phyloP scores from a whole-genome alignment of 2,797 vertebrate genomes.

The Tenualosa ilisha region DNA sequence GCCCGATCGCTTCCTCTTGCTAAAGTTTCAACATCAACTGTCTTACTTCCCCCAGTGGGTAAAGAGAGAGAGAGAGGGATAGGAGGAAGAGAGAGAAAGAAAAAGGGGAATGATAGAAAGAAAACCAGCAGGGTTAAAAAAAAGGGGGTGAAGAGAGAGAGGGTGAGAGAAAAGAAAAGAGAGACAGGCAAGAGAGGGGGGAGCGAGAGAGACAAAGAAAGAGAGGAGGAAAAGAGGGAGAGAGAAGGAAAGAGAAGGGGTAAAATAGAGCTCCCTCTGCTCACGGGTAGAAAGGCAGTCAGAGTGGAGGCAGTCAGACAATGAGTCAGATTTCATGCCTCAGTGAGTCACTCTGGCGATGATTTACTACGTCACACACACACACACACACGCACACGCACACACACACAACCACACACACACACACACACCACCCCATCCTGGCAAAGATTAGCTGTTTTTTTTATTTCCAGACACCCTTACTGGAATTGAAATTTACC shows the following conservation, averaged over 20 bases:
- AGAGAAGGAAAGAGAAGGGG: not conserved
- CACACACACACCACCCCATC: not conserved
- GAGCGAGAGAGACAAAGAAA: not conserved
- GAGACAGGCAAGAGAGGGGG: not conserved
- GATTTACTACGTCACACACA: conserved; percentile 42
- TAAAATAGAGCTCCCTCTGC: conserved; percentile 1
- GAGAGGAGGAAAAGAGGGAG: not conserved
- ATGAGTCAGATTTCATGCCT: conserved; percentile 56
- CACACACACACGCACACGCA: conserved; percentile 24
- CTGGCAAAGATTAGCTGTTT: conserved; percentile 23
- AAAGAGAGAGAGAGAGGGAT: not conserved
- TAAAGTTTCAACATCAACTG: conserved; percentile 30
- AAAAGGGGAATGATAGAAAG: not conserved
- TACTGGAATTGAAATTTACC: conserved; percentile 48
- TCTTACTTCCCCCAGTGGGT: conserved; percentile 8
- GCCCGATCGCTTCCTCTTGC: conserved; percentile 42
- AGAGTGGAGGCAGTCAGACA: conserved; percentile 35
- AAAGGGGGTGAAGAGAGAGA: not conserved
- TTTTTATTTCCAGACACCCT: conserved; percentile 42
- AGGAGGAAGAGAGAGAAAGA: not conserved
- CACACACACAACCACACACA: conserved; percentile 12
- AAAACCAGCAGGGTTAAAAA: not conserved
- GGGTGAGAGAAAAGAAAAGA: too few relatives aligned
- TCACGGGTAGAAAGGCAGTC: not conserved
- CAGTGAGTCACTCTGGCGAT: conserved; percentile 52